Base-by-base conservation (phyloP, 2,797 vertebrate genomes). In the Artibeus lituratus region DNA sequence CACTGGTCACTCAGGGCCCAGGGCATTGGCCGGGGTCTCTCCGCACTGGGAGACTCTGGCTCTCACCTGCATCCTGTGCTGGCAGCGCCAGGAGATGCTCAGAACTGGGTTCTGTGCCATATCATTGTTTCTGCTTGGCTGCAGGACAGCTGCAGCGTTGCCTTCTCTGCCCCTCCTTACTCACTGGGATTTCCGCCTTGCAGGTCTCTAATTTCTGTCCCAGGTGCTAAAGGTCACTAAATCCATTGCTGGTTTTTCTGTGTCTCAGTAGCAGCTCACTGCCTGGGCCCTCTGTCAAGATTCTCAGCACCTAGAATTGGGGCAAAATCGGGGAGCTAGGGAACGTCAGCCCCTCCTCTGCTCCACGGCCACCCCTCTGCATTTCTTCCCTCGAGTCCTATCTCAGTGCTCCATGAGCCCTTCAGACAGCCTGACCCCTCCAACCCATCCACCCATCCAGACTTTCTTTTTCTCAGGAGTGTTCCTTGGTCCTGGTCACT, bases 1-100 rank as follows among this genome's bases (percentile, higher is more conserved):
- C 62, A 15, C 37, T 32, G 18, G 12, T 65, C 14, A 0, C 5
- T 12, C 62, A n/a, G 26, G 3, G 15, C 24, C 2, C 11, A 3
- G 29, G 18, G 19, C n/a, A 3, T 37, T 10, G 1, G 1, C 53
- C 11, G 49, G 47, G 4, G 22, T 22, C 29, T 35, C 21, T 59
- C 49, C 10, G 5, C 29, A 4, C 22, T 1, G 7, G 8, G 9
- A 5, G 29, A 3, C 10, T 81, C 47, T 15, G n/a, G 44, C 9
- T 15, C 29, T 53, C 3, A 62, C 39, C 44, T 70, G 4, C 2
- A 0, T 76, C 67, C 49, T 9, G 1, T 89, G 26, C 29, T 0
- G 26, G 26, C 19, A 32, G 32, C 21, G 21, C 57, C 1, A 0
- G 2, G 26, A 65, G 39, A 80, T 9, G 2, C 2, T 86, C 18